These are phyloP conservation scores for Ceryle rudis DNA, from an alignment of 2,797 vertebrate species.

Conservation along the genomic window DNA sequence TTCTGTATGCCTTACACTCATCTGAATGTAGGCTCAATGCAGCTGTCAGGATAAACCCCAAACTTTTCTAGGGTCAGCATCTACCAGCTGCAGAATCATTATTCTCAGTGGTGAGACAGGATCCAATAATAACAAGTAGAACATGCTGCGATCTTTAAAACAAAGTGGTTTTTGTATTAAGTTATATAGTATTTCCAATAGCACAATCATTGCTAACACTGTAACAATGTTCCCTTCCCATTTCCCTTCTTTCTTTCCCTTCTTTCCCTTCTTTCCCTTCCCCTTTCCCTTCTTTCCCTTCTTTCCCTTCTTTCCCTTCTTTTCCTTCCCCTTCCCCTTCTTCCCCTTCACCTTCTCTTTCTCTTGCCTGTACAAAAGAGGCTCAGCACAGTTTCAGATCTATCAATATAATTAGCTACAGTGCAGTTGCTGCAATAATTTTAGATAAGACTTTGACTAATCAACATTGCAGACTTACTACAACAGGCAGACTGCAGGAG, in stretches of 20 bases:
- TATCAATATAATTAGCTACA: background rate
- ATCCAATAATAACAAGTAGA: background rate
- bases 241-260: too few relatives aligned
- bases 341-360: fast-evolving
- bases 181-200: background rate
- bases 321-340: too few relatives aligned
- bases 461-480: background rate
- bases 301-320: background rate
- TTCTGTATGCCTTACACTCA: background rate
- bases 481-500: background rate
- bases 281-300: background rate
- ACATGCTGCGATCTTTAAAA: background rate
- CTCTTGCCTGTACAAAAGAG: background rate
- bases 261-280: too few relatives aligned
- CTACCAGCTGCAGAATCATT: background rate
- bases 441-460: background rate
- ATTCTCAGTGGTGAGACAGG: background rate
- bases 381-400: background rate
- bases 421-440: background rate
- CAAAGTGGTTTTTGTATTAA: background rate
- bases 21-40: background rate
- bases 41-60: background rate
- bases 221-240: background rate
- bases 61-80: background rate
- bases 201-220: background rate